Base-by-base conservation (phyloP, 2,113 vertebrate species). In the Anas platyrhynchos region DNA sequence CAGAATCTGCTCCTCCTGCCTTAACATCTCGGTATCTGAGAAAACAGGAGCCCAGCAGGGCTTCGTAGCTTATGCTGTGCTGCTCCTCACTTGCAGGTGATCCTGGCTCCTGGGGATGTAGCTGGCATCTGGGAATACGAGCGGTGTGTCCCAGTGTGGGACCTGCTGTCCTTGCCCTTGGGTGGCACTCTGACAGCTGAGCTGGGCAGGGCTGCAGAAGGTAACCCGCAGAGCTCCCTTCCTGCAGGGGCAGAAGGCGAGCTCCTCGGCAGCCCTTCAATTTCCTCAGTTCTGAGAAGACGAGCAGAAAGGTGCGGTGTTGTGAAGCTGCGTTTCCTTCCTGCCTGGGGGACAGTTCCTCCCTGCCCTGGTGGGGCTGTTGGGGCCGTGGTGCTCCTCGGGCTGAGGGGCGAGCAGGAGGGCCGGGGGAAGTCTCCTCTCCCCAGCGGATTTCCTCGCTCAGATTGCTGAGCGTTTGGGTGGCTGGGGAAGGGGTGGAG, bases 341-440 rank as follows among this genome's bases (percentile, higher is more conserved):
- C 83, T 63, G 17, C 65, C 46, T 41, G 46, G 63, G 85, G 46
- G 43, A 2, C 71, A 61, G 75, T 29, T 96, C 54, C 72, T 62
- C 3, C 38, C 52, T 1, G 9, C 25, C 0, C 0, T 50, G 52
- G 34, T 0, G 1, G 29, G 80, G 23, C 27, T 31, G 1, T 4
- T 0, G 0, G 1, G 25, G 16, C 68, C 26, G 63, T 0, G 0
- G 4, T 82, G n/a, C n/a, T 48, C 5, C 1, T 23, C 59, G 23
- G 20, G 4, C 6, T 8, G 25, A 76, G 67, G 9, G 48, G 43
- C 58, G 46, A 66, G 44, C 34, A 2, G 29, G 11, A 15, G 74
- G 84, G 62, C 48, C 1, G 67, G 22, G 13, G 29, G 41, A 86
- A 63, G 22, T 66, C 74, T 89, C 36, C 43, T 48, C 50, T 16